Evolutionary conservation across 2,888 invertebrate species (phyloP), one percentile per base, ranked within the genome.

Genomic region (Frankliniella intonsa): DNA sequence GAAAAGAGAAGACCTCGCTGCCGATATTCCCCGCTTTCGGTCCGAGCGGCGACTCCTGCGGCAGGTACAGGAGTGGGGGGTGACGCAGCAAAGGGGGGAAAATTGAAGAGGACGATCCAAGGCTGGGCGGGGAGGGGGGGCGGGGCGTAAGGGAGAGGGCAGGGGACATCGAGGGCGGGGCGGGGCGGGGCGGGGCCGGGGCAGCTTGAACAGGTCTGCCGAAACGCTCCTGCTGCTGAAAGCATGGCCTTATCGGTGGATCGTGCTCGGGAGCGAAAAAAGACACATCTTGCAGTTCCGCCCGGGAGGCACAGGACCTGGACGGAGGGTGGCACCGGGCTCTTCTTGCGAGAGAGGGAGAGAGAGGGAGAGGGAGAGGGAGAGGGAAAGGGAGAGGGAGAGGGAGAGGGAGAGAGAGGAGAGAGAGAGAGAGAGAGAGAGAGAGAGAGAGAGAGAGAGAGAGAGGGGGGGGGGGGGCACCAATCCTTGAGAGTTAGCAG

Each of bases 241-340:
- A 17, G 62, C 55, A 55, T n/a, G 19, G 17, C 8, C 62, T 62
- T 62, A 62, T 62, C 62, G 62, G 62, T 19, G n/a, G 62, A 62
- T 62, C 62, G 62, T n/a, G 62, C 62, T 7, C 62, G 7, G 55
- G 55, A 55, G 55, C 62, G 14, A 62, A 62, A 62, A 62, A 62
- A 62, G 62, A 62, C 62, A 62, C 62, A n/a, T 62, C 62, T 14
- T 62, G 62, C 62, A 62, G 62, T 62, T 62, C 62, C 62, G 38
- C 38, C 38, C 38, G 2, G 62, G 62, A 11, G 55, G 55, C 55
- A 38, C 3, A 38, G 38, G 38, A 5, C 38, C 38, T 38, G 38
- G 38, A 38, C 38, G 38, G 55, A 14, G 14, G 62, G 14, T 14
- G 62, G n/a, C 62, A n/a, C 62, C 62, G 62, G 19, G 14, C 62